Evolutionary conservation across 2,797 vertebrate species (phyloP).

Genomic region (Emys orbicularis): DNA sequence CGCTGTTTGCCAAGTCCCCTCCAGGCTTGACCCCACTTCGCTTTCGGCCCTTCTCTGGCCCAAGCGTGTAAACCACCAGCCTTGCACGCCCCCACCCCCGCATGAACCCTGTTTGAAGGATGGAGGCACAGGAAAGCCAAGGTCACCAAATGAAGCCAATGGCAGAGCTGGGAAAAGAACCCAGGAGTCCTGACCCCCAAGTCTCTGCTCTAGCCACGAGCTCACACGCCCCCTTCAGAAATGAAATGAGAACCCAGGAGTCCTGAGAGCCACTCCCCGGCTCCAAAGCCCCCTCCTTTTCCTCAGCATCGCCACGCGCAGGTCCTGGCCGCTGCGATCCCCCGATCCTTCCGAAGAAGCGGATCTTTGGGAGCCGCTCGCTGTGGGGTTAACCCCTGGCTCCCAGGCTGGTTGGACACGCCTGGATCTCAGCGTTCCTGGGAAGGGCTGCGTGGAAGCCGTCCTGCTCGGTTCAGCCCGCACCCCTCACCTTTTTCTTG

Average conservation of each 20-base stretch:
- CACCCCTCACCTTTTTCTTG: slow-evolving; percentile 83
- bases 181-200: background rate
- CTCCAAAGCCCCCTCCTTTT: too few relatives aligned
- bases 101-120: background rate
- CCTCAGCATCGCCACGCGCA: too few relatives aligned
- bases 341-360: background rate
- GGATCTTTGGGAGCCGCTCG: too few relatives aligned
- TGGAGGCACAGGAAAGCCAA: background rate
- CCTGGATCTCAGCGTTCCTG: background rate
- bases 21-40: background rate
- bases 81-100: fast-evolving
- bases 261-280: background rate
- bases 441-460: background rate
- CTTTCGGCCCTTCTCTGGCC: background rate
- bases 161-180: background rate
- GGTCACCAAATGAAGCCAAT: background rate
- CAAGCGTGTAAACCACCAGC: background rate
- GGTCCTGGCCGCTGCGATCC: background rate
- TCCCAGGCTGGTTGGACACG: background rate
- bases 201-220: too few relatives aligned
- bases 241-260: background rate
- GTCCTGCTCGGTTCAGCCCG: fast-evolving
- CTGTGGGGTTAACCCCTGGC: background rate
- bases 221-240: background rate
- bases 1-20: background rate